Evolutionary conservation across 2,888 invertebrate genomes (phyloP).

Genomic region (Anoplius nigerrimus): DNA sequence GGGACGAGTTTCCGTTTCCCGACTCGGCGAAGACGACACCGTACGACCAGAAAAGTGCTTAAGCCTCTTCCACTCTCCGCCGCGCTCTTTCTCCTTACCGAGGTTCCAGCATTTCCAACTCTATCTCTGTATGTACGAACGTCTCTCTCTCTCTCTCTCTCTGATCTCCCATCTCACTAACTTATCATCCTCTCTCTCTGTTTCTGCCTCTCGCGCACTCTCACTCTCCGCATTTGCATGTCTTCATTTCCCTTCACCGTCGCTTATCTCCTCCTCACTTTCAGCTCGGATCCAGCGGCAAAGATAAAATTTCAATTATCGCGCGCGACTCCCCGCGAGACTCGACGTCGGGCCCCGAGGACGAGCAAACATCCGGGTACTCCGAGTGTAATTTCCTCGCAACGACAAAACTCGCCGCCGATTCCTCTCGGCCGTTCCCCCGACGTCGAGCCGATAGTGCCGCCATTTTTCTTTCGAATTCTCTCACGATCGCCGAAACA

Average conservation of each 20-base stretch:
- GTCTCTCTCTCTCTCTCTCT: conserved; percentile 13
- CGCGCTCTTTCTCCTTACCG: conserved; percentile 13
- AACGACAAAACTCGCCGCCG: too few relatives aligned
- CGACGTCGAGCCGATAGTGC: too few relatives aligned
- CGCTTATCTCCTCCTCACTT: background rate
- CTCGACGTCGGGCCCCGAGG: conserved; percentile 25
- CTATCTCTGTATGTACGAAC: conserved; percentile 6
- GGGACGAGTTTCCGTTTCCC: conserved; percentile 69
- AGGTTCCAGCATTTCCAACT: background rate
- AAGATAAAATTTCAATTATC: conserved; percentile 30
- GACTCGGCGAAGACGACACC: conserved; percentile 59
- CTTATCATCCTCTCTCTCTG: conserved; percentile 9
- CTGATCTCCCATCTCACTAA: too few relatives aligned
- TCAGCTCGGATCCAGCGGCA: conserved; percentile 24
- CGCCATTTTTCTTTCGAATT: too few relatives aligned
- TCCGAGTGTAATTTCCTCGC: too few relatives aligned
- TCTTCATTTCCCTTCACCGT: background rate
- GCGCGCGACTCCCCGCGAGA: conserved; percentile 23
- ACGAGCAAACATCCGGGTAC: background rate
- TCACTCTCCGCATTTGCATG: background rate
- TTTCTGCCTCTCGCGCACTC: conserved; percentile 5
- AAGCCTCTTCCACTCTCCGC: conserved; percentile 35
- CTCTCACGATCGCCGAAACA: too few relatives aligned
- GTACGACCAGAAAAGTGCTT: conserved; percentile 46
- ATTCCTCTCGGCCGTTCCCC: too few relatives aligned